A percentile compares a stretch with the other conserved stretches of the same genome.
These are phyloP conservation scores for Standfussiana lucernea DNA, from an alignment of 2,888 invertebrate genomes.

Conservation along the genomic window DNA sequence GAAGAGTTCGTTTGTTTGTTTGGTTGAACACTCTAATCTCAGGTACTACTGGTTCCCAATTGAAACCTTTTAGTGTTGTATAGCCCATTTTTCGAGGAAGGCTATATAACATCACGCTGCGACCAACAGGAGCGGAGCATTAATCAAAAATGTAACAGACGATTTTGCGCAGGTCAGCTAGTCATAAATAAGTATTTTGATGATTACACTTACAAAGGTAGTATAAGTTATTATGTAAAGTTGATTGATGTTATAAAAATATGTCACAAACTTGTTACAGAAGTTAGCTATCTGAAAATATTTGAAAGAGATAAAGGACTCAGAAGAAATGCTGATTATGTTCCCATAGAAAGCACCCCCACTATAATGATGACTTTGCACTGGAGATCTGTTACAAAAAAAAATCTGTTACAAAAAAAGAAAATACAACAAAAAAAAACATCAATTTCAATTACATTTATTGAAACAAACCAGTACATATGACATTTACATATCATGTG, in stretches of 20 bases:
- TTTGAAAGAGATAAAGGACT: neutral
- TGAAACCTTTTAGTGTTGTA: too few relatives aligned
- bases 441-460: conserved; percentile 66
- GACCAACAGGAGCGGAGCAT: too few relatives aligned
- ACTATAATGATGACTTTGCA: conserved; percentile 50
- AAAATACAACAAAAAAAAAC: conserved; percentile 40
- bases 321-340: neutral
- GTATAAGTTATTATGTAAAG: neutral
- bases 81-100: too few relatives aligned
- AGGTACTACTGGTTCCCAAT: too few relatives aligned
- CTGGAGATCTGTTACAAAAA: conserved; percentile 22
- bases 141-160: too few relatives aligned
- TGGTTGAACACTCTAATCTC: too few relatives aligned
- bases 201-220: neutral
- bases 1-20: too few relatives aligned
- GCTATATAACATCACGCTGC: too few relatives aligned
- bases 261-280: neutral
- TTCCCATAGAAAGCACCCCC: neutral
- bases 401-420: conserved; percentile 23
- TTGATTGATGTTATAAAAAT: conserved; percentile 5
- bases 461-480: conserved; percentile 73
- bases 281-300: neutral
- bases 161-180: too few relatives aligned
- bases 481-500: conserved; percentile 67
- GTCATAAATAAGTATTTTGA: neutral